Conservation (phyloP, 2,113 vertebrate genomes). For the Xiphorhynchus elegans region DNA sequence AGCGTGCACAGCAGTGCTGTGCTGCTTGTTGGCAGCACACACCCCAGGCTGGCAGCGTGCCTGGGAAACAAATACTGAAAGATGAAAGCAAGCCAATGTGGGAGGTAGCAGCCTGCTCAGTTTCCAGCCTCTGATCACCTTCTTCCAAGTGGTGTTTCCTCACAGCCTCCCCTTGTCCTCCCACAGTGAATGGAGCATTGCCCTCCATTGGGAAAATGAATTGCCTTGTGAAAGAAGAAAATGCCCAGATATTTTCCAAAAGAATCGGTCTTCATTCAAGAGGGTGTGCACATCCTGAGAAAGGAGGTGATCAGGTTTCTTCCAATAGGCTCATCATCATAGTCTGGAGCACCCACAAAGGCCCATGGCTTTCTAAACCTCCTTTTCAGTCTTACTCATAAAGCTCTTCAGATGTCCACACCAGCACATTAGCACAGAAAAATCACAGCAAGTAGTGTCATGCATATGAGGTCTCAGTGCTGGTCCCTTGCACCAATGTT, state of each 20-base stretch:
- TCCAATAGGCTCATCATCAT: background rate
- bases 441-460: background rate
- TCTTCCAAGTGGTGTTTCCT: slow-evolving; percentile 2
- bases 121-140: slow-evolving; percentile 51
- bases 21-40: background rate
- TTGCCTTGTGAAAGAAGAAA: background rate
- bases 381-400: background rate
- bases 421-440: background rate
- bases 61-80: background rate
- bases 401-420: background rate
- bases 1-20: background rate
- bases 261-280: background rate
- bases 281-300: background rate
- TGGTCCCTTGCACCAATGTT: background rate
- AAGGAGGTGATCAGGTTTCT: background rate
- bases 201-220: background rate
- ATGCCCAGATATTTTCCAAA: background rate
- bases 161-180: background rate
- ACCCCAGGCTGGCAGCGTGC: background rate
- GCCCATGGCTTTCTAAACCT: background rate
- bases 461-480: background rate
- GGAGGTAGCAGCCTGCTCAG: background rate
- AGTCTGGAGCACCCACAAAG: background rate
- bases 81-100: slow-evolving; percentile 20
- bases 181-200: background rate